phyloP scores from a whole-genome alignment of 64 coral and sea anemone genomes.

The Montipora foliosa region DNA sequence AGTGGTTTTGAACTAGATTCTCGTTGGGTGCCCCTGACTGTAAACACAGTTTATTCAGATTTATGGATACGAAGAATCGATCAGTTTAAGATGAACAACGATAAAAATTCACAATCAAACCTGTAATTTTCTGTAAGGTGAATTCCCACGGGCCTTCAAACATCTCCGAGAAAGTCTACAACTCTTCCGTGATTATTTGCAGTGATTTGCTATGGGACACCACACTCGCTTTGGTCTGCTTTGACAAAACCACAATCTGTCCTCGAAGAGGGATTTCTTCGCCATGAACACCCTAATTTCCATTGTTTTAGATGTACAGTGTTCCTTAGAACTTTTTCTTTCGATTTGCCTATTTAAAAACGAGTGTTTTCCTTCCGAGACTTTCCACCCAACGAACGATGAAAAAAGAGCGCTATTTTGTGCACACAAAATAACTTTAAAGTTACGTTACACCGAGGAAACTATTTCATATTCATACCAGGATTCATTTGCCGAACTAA shows the following conservation, averaged over 20 bases:
- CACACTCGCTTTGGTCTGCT: not conserved
- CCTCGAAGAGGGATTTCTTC: not conserved
- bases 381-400: not conserved
- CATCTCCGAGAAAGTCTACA: not conserved
- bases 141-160: not conserved
- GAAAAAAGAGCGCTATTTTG: not conserved
- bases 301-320: not conserved
- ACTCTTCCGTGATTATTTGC: not conserved
- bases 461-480: too few relatives aligned
- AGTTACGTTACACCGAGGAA: too few relatives aligned
- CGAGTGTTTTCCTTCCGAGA: not conserved
- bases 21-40: too few relatives aligned
- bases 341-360: not conserved
- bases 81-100: not conserved
- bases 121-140: not conserved
- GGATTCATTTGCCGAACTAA: not conserved
- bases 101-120: not conserved
- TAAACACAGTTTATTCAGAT: not conserved
- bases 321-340: not conserved
- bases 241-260: not conserved
- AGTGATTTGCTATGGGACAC: not conserved
- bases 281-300: not conserved
- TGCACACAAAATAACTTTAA: too few relatives aligned
- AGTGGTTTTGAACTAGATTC: too few relatives aligned
- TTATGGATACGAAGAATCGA: not conserved